These are phyloP conservation scores for Agapetus fuscipes DNA, from an alignment of 2,888 invertebrate species.

Conservation along the genomic window DNA sequence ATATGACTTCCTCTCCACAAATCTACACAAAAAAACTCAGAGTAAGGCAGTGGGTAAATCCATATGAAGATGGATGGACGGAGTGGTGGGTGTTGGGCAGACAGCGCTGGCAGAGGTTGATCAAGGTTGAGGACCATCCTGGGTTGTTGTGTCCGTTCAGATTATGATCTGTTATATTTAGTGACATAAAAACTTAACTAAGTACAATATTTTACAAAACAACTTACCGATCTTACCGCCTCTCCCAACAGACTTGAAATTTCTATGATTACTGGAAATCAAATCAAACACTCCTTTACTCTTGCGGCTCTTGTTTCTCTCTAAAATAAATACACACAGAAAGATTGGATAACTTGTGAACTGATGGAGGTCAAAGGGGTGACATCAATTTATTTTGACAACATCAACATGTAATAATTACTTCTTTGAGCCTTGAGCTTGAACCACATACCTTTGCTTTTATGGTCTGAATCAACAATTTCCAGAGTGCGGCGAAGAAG, in stretches of 20 bases:
- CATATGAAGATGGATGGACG: too few relatives aligned
- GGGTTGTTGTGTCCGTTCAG: not conserved
- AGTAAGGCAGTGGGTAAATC: too few relatives aligned
- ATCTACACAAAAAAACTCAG: too few relatives aligned
- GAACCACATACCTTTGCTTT: slow-evolving; percentile 24
- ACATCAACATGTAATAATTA: too few relatives aligned
- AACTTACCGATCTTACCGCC: slow-evolving; percentile 27
- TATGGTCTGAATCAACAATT: slow-evolving; percentile 36
- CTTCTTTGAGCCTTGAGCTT: too few relatives aligned
- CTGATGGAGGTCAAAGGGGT: too few relatives aligned
- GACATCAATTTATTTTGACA: slow-evolving; percentile 7
- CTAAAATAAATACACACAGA: slow-evolving; percentile 29
- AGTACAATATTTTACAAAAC: too few relatives aligned
- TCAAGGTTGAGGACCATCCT: too few relatives aligned
- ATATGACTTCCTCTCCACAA: too few relatives aligned
- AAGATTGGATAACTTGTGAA: too few relatives aligned
- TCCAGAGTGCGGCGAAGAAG: slow-evolving; percentile 47
- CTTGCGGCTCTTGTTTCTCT: slow-evolving; percentile 28
- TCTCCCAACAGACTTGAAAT: slow-evolving; percentile 22
- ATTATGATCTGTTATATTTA: slow-evolving; percentile 2
- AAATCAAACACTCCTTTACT: slow-evolving; percentile 29
- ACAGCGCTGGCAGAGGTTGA: too few relatives aligned
- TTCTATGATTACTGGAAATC: slow-evolving; percentile 28
- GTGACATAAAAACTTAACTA: slow-evolving; percentile 1
- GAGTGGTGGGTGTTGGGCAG: too few relatives aligned